These are phyloP conservation scores for Dipodomys merriami DNA, from an alignment of 2,113 vertebrate species.

Conservation along the genomic window DNA sequence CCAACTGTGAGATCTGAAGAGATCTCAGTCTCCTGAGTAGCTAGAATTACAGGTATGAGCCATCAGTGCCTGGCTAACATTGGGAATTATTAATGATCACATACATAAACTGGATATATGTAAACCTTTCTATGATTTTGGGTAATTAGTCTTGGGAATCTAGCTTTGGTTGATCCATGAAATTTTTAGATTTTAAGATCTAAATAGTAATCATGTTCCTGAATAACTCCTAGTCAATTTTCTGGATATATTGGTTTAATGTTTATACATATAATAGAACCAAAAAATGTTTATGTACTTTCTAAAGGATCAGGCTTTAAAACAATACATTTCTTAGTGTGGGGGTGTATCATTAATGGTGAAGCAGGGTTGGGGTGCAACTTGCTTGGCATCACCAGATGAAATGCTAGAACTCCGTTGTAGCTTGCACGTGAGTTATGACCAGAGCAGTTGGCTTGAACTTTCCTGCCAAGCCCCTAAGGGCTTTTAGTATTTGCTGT, in stretches of 20 bases:
- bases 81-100: not conserved
- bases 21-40: too few species aligned
- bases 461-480: constrained; percentile 61
- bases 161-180: constrained; percentile 23
- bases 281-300: not conserved
- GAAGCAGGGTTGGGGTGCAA: not conserved
- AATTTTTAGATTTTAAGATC: not conserved
- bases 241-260: not conserved
- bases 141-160: constrained; percentile 21
- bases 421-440: constrained; percentile 51
- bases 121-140: not conserved
- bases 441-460: constrained; percentile 42
- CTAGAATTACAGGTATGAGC: too few species aligned
- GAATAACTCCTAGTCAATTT: not conserved
- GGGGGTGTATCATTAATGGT: not conserved
- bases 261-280: not conserved
- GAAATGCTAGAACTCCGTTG: constrained; percentile 46
- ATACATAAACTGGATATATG: not conserved
- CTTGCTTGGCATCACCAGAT: constrained; percentile 47
- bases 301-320: constrained; percentile 6
- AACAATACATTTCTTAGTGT: not conserved
- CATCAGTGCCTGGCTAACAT: not conserved
- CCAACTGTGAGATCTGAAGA: too few species aligned
- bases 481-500: constrained; percentile 61
- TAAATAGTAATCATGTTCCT: constrained; percentile 21